Evolutionary conservation across 2,113 vertebrate species (phyloP).

Genomic region (Herpailurus yagouaroundi): DNA sequence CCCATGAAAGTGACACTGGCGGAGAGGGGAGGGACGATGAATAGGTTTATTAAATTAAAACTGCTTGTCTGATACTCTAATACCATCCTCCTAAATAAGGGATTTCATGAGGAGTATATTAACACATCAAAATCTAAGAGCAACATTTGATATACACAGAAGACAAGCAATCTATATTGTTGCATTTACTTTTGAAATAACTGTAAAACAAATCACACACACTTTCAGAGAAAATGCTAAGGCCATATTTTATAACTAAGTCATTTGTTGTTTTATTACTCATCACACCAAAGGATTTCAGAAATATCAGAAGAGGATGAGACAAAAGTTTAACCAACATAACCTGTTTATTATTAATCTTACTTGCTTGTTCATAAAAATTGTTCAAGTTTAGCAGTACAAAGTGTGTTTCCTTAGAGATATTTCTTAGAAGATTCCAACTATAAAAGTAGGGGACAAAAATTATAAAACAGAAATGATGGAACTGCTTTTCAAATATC

Average conservation of each 20-base stretch:
- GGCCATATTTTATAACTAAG: neutral
- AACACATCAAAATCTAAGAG: neutral
- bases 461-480: neutral
- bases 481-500: neutral
- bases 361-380: neutral
- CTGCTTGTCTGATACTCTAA: neutral
- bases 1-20: neutral
- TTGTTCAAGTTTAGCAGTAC: neutral
- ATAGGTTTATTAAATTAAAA: neutral
- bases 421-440: constrained; percentile 19
- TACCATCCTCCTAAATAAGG: neutral
- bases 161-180: neutral
- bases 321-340: neutral
- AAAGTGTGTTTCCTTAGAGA: neutral
- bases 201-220: neutral
- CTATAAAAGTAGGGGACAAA: neutral
- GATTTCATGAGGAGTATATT: neutral
- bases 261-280: neutral
- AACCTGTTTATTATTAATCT: neutral
- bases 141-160: neutral
- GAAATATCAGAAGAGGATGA: neutral
- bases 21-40: neutral
- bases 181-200: neutral
- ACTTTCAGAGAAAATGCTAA: constrained; percentile 8
- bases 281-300: constrained; percentile 36